Evolutionary conservation across 2,888 invertebrate species (phyloP).

Genomic region (Agonopterix heracliana): DNA sequence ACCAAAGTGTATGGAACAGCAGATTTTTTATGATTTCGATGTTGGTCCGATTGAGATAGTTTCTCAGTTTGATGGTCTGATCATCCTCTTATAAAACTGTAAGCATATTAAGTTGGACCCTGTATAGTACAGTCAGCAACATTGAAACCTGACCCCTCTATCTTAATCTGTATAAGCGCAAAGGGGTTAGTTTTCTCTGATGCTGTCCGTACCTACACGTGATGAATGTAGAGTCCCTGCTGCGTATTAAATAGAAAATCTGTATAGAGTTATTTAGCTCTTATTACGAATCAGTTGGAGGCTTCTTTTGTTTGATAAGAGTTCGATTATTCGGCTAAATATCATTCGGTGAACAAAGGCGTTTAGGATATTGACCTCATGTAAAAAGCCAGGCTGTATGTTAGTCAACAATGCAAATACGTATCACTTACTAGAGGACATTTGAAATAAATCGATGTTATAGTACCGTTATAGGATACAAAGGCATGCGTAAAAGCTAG

Average conservation of each 20-base stretch:
- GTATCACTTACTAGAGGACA: conserved; percentile 50
- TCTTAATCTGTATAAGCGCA: too few species aligned
- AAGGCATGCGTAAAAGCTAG: conserved; percentile 32
- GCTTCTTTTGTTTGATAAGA: conserved; percentile 31
- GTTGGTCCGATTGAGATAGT: too few species aligned
- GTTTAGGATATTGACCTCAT: conserved; percentile 51
- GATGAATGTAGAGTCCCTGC: not conserved
- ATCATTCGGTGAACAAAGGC: conserved; percentile 47
- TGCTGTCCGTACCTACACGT: too few species aligned
- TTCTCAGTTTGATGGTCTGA: too few species aligned
- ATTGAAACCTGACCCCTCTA: too few species aligned
- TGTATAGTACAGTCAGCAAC: too few species aligned
- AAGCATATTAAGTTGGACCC: too few species aligned
- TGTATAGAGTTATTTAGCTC: not conserved
- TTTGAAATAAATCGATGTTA: conserved; percentile 31
- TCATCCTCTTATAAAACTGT: too few species aligned
- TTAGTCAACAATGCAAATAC: conserved; percentile 47
- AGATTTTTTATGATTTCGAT: too few species aligned
- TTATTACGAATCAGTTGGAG: conserved; percentile 10
- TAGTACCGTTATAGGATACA: conserved; percentile 39
- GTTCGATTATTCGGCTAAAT: conserved; percentile 44
- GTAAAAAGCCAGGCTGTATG: conserved; percentile 42
- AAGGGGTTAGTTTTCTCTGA: too few species aligned
- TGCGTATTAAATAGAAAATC: not conserved
- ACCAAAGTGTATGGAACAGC: too few species aligned